Base-by-base conservation (phyloP, 2,888 invertebrate genomes). In the Drosophila stalkeri region DNA sequence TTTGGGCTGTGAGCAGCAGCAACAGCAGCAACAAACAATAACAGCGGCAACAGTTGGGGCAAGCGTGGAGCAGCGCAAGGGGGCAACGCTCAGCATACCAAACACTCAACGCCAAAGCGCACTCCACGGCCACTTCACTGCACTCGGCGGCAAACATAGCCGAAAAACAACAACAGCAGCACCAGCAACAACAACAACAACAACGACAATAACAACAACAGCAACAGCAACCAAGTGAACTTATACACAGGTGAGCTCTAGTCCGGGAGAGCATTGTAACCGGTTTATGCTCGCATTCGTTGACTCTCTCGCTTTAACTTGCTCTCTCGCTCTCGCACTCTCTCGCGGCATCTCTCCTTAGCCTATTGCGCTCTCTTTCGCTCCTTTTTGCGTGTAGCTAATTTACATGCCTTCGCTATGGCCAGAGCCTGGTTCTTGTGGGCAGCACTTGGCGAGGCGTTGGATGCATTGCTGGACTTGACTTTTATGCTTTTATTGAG, bases 71-170 rank as follows among this genome's bases (percentile, higher is more conserved):
- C 27, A 14, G 20, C 47, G 44, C 18, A 33, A 27, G 18, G 52
- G 46, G 51, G 60, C 37, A 59, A 55, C 44, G 61, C 66, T 64
- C 81, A 78, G 81, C 90, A 86, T 86, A 86, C 85, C 85, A 89
- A 90, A 88, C 85, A 85, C 90, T 86, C 85, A 88, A 86, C 88
- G 86, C 83, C 90, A 79, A 84, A 82, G 81, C 85, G 90, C 90
- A 86, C 90, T 87, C 77, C 72, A 82, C 77, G 55, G 71, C 79
- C 85, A 81, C 85, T 84, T 80, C 80, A 78, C 62, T 80, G 76
- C 80, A 76, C 88, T 80, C 82, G 60, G 70, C 81, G 64, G 81
- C 78, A 79, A 79, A 81, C 81, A 81, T 72, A 77, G 54, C 72
- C 64, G 62, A 75, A 62, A 64, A 68, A 61, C 72, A 72, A 47